Conservation (phyloP, 2,797 vertebrate genomes). For the Poecilia wingei region DNA sequence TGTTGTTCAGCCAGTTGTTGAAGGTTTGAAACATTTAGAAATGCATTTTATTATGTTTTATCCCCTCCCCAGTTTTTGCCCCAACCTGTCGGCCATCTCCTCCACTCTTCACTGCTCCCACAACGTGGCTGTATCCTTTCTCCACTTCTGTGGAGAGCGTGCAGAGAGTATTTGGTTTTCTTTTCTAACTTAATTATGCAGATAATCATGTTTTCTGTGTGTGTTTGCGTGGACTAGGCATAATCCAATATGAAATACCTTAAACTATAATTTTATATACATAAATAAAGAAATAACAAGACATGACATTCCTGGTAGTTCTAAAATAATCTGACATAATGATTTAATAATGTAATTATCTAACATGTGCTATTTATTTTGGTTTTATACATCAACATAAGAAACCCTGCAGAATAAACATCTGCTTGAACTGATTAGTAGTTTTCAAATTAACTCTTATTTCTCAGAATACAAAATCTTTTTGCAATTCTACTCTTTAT, state of each 20-base stretch:
- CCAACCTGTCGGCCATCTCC: conserved; percentile 93
- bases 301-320: background rate
- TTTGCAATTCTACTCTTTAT: background rate
- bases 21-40: background rate
- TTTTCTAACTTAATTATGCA: background rate
- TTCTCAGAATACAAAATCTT: background rate
- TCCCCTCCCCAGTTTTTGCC: conserved; percentile 88
- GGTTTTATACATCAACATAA: background rate
- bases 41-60: conserved; percentile 6
- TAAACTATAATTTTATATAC: background rate
- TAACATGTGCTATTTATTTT: background rate
- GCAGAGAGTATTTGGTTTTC: background rate
- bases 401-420: background rate
- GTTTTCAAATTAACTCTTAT: background rate
- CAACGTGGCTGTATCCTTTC: conserved; percentile 98
- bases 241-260: background rate
- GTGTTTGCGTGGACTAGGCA: background rate
- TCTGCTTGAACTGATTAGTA: background rate
- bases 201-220: background rate
- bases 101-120: conserved; percentile 89
- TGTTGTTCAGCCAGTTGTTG: background rate
- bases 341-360: background rate
- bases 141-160: background rate
- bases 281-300: background rate
- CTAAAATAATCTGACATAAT: background rate